Evolutionary conservation across 2,113 vertebrate species (phyloP), one percentile per base, ranked within the genome.

Genomic region (Vanacampus margaritifer): DNA sequence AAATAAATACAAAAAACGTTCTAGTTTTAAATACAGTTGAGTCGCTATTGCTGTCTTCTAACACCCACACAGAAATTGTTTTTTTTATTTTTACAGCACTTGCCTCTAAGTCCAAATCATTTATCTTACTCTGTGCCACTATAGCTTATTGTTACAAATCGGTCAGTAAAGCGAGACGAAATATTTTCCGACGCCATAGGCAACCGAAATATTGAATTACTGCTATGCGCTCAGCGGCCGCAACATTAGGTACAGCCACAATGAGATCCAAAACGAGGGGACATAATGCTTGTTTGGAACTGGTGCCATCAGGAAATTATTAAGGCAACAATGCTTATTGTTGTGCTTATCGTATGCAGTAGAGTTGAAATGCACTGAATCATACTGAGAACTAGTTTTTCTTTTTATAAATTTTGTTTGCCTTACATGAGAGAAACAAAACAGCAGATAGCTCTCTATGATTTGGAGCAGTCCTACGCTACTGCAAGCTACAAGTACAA

Each of bases 1-100:
- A 93, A 94, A 90, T 81, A 93, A n/a, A 93, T 93, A 90, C 92
- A 95, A 95, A 94, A 95, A 94, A 93, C 83, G 82, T 88, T 92
- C 88, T 94, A 94, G 93, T 94, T 95, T 94, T 92, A 86, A 87
- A 89, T 72, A 68, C 28, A 35, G 45, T 17, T 60, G 23, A 26
- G 51, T 14, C 51, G 32, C 21, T 13, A 5, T 56, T 58, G 66
- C 13, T 63, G n/a, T 39, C 23, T 35, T 0, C 63, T 4, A 3
- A 11, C 13, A 9, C 24, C 39, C 0, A 10, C 37, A 19, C 37
- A 26, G 16, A 70, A 61, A 48, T 63, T 35, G 0, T n/a, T 24
- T 61, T 48, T 19, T 60, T 35, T 58, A 58, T 28, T 65, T 19
- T 37, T 45, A 35, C 43, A 58, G 68, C 59, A 37, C 28, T 60